Base-by-base conservation (phyloP, 1,140 invertebrate species). In the Heliconius eleuchia region DNA sequence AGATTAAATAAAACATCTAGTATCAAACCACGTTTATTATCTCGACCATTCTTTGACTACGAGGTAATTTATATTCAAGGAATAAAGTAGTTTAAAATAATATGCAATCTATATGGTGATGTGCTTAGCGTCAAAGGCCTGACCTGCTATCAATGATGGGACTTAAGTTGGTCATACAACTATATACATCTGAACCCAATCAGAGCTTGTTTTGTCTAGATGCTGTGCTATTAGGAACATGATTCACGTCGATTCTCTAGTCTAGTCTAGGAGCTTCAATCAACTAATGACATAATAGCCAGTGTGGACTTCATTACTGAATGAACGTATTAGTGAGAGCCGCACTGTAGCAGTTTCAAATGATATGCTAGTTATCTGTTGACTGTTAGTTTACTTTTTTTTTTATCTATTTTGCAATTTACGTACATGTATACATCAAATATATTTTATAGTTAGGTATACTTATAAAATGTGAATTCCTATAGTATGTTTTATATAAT, bases 31-130 rank as follows among this genome's bases (percentile, higher is more conserved):
- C 13, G 27, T 30, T 30, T 30, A 66, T 66, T 13, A 30, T 30
- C 13, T 66, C 11, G 27, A 16, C 23, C 9, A 66, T 27, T 66
- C 23, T 66, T 66, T 27, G 23, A 66, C 9, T 66, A 66, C 23
- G 27, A 66, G 60, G 23, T 30, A 18, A 66, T 66, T 66, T 66
- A 66, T 66, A 66, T 30, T 66, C 23, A 23, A 60, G 57, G 57
- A 60, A 60, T 60, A 60, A 60, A 27, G 60, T 66, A 66, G 11
- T 66, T 66, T 66, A 66, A 66, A 66, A 66, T 66, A 66, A 66
- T 66, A 66, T 30, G 60, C 60, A 66, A 66, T 66, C 60, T 30
- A 66, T 66, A 66, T 66, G 60, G 60, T 66, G 60, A 66, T 66
- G 57, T 9, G 1, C 9, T 66, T 66, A 66, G 23, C 60, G 27